Evolutionary conservation across 1,140 invertebrate genomes (phyloP).

Genomic region (Eupristina koningsbergeri): DNA sequence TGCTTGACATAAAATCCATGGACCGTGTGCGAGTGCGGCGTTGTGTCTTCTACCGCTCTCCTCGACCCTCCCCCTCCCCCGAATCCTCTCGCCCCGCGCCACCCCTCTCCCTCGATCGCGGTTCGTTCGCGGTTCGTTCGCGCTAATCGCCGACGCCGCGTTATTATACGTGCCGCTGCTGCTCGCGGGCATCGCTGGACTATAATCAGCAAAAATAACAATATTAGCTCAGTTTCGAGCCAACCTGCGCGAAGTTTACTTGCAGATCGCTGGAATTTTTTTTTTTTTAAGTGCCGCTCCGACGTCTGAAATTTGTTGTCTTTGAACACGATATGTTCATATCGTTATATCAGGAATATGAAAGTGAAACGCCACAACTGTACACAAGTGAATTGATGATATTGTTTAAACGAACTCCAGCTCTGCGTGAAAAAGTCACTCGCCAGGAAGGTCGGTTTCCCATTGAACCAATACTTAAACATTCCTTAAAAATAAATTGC

Average conservation of each 20-base stretch:
- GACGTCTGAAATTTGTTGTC: not conserved
- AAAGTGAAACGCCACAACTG: conserved; percentile 58
- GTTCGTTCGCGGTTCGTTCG: conserved; percentile 25
- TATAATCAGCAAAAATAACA: conserved; percentile 63
- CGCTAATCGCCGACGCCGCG: conserved; percentile 21
- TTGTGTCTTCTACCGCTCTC: conserved; percentile 36
- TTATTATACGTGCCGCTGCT: not conserved
- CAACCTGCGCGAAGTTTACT: conserved; percentile 37
- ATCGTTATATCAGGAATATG: conserved; percentile 67
- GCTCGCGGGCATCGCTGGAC: conserved; percentile 56
- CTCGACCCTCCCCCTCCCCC: conserved; percentile 50
- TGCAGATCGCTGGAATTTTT: not conserved
- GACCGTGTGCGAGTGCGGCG: conserved; percentile 54
- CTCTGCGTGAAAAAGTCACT: conserved; percentile 44
- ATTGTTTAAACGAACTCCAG: conserved; percentile 60
- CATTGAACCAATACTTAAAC: not conserved
- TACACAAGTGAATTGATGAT: conserved; percentile 66
- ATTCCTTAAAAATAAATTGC: not conserved
- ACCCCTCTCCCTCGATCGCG: no score
- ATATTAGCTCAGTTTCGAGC: conserved; percentile 52
- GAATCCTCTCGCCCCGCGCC: no score
- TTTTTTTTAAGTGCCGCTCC: not conserved
- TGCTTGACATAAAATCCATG: conserved; percentile 64
- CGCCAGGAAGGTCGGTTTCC: conserved; percentile 51
- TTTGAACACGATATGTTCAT: conserved; percentile 62